Evolutionary conservation across 53 echinoderm and acorn worm genomes (phyloP), one percentile per base, ranked within the genome.

Genomic region (Zoroaster sp.): DNA sequence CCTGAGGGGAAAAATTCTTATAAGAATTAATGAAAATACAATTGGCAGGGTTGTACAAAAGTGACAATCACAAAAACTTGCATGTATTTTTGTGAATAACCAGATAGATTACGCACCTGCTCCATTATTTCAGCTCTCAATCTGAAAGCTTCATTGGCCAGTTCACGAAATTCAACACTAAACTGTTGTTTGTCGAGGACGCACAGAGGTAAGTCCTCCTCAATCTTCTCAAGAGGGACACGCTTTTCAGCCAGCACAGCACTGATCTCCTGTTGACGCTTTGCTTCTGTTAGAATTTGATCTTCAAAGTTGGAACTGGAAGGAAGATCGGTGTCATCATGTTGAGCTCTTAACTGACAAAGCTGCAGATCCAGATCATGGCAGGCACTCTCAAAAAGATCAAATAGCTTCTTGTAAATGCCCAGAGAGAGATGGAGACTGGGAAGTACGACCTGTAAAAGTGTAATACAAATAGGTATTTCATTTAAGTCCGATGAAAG

Each of bases 381-480:
- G 30, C 66, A 65, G 13, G 40, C 88, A 30, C 34, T 17, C 41
- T 88, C 88, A 23, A 75, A 47, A 17, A 41, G 38, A 38, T 88
- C 88, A 54, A 63, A 87, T 20, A 88, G 28, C 35, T 88, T 88
- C n/a, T 87, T 88, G 66, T 33, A 88, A 11, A 88, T 74, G 0
- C 76, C 88, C 9, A 88, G 76, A 4, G 77, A 88, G 12, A 88
- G 75, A 15, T 88, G 88, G 2, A 76, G 59, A 14, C 45, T 75
- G 25, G 76, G 88, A 12, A 88, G 13, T 3, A 77, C 44, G 14
- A 76, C 88, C 88, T 88, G 66, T 54, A 18, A n/a, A 47, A 0
- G 47, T 47, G 47, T 17, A 47, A 47, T 47, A 47, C 47, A 47
- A 47, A 47, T 3, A 47, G 0, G 47, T 47, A 47, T 4, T 14